Evolutionary conservation across 2,888 invertebrate genomes (phyloP).

Genomic region (Agelastica alni): DNA sequence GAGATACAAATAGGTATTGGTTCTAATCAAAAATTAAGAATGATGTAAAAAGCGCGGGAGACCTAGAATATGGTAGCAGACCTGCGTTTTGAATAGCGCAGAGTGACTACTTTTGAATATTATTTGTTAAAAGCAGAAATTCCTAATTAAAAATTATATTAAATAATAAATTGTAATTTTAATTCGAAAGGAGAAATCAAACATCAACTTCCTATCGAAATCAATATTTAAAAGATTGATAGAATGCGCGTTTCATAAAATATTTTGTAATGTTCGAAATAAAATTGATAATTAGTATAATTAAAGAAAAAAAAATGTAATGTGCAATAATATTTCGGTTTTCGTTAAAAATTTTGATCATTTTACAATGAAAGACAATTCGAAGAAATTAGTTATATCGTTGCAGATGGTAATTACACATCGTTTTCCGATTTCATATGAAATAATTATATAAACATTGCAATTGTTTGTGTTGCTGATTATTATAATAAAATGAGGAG

Average conservation of each 20-base stretch:
- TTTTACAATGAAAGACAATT: neutral
- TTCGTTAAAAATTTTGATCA: constrained; percentile 1
- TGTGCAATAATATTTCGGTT: neutral
- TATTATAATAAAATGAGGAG: constrained; percentile 40
- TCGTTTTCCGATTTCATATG: constrained; percentile 40
- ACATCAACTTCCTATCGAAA: neutral
- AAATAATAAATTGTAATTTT: too few species aligned
- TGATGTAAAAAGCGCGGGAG: too few species aligned
- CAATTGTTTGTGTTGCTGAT: constrained; percentile 35
- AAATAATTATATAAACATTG: constrained; percentile 49
- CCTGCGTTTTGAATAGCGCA: too few species aligned
- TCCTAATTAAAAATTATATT: too few species aligned
- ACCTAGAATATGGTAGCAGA: too few species aligned
- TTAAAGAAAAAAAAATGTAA: too few species aligned
- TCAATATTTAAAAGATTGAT: neutral
- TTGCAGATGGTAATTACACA: constrained; percentile 34
- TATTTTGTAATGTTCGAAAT: neutral
- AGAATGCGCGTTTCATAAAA: neutral
- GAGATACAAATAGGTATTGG: too few species aligned
- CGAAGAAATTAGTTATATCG: neutral
- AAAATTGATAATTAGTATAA: neutral
- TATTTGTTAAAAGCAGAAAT: too few species aligned
- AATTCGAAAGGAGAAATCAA: neutral
- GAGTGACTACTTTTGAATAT: too few species aligned
- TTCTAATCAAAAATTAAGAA: too few species aligned